A percentile compares a stretch with the other conserved stretches of the same genome.
Evolutionary conservation across 2,797 vertebrate species (phyloP).

Genomic region (Dryobates pubescens): DNA sequence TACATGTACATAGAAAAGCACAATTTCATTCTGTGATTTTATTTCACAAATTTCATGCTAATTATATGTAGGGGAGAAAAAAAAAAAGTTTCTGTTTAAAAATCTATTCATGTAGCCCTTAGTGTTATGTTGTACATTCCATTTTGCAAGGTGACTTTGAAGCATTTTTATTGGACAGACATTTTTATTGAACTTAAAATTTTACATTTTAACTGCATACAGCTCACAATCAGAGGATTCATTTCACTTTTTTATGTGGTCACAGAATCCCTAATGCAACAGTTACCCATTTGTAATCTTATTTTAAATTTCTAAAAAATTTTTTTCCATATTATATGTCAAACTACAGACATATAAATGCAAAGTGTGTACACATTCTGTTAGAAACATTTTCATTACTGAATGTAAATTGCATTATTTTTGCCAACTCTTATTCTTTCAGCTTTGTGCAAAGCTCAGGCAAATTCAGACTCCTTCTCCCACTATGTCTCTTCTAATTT

Average conservation of each 20-base stretch:
- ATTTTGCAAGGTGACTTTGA: conserved; percentile 51
- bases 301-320: not conserved
- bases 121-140: not conserved
- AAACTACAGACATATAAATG: conserved; percentile 55
- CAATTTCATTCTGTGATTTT: not conserved
- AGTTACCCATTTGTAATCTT: conserved; percentile 6
- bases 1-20: not conserved
- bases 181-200: conserved; percentile 31
- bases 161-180: conserved; percentile 14
- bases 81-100: conserved; percentile 16
- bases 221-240: conserved; percentile 22
- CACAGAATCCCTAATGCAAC: conserved; percentile 51
- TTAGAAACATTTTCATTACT: conserved; percentile 67
- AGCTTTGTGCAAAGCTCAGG: conserved; percentile 29
- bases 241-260: conserved; percentile 57
- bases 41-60: not conserved
- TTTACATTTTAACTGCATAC: conserved; percentile 54
- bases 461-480: conserved; percentile 18
- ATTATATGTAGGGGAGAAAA: not conserved
- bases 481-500: conserved; percentile 27
- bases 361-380: conserved; percentile 61
- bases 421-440: conserved; percentile 14
- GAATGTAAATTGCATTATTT: conserved; percentile 62
- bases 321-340: conserved; percentile 22
- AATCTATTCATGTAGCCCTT: not conserved